Conservation (phyloP, 2,113 vertebrate species). For the Microcebus jonahi region DNA sequence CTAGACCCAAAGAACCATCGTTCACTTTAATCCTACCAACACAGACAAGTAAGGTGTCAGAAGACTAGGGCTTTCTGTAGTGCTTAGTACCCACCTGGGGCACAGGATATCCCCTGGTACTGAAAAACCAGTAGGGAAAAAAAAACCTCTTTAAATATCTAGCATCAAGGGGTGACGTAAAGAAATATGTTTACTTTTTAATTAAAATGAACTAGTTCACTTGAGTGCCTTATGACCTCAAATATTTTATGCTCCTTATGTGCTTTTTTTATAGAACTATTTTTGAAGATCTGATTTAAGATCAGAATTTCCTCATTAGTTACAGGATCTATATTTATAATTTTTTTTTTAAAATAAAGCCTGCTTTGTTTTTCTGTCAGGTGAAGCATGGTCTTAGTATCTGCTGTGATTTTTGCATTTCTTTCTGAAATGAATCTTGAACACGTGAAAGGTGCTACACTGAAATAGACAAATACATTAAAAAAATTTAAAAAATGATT, state of each 20-base stretch:
- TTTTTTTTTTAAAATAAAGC: slow-evolving; percentile 18
- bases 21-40: slow-evolving; percentile 43
- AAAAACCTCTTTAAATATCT: slow-evolving; percentile 14
- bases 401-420: slow-evolving; percentile 1
- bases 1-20: slow-evolving; percentile 9
- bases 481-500: neutral
- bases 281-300: slow-evolving; percentile 56
- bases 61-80: neutral
- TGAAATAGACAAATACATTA: neutral
- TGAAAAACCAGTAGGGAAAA: slow-evolving; percentile 29
- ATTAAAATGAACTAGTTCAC: slow-evolving; percentile 57
- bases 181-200: slow-evolving; percentile 47
- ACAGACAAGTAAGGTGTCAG: neutral
- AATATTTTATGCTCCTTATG: slow-evolving; percentile 30
- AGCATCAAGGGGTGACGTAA: slow-evolving; percentile 40
- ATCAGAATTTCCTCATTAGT: slow-evolving; percentile 12
- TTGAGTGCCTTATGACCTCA: slow-evolving; percentile 29
- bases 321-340: slow-evolving; percentile 27
- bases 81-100: neutral
- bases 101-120: slow-evolving; percentile 20
- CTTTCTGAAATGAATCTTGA: slow-evolving; percentile 43
- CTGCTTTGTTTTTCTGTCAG: neutral
- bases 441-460: neutral
- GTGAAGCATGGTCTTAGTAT: slow-evolving; percentile 11
- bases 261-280: neutral